phyloP scores from a whole-genome alignment of 2,888 invertebrate species.

The Cabera pusaria region DNA sequence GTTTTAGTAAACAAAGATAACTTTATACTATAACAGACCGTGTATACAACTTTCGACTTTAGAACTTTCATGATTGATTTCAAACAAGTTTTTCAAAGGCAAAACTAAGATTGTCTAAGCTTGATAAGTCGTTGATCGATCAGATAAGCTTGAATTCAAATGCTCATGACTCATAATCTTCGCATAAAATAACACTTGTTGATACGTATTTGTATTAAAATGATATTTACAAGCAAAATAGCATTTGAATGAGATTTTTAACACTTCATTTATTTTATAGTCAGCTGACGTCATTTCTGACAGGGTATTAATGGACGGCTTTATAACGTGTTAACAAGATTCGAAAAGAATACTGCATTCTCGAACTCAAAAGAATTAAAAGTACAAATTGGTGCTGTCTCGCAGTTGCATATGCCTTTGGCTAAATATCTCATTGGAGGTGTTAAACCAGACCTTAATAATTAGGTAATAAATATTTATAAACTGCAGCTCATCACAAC shows the following conservation, averaged over 20 bases:
- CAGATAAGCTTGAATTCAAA: conserved; percentile 32
- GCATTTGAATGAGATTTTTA: conserved; percentile 30
- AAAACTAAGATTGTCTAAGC: conserved; percentile 21
- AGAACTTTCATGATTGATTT: conserved; percentile 5
- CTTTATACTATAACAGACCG: conserved; percentile 9
- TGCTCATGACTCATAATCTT: conserved; percentile 32
- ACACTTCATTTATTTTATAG: conserved; percentile 14
- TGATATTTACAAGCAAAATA: conserved; percentile 11
- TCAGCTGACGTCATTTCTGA: background rate
- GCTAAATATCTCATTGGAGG: conserved; percentile 56
- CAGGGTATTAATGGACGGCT: conserved; percentile 10
- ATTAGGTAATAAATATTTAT: conserved; percentile 81
- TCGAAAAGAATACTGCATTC: conserved; percentile 3
- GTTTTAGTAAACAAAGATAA: conserved; percentile 40
- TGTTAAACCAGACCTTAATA: conserved; percentile 64
- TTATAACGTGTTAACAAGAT: conserved; percentile 18
- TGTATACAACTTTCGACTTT: conserved; percentile 13
- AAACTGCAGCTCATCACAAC: conserved; percentile 63
- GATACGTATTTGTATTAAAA: conserved; percentile 22
- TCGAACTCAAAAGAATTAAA: conserved; percentile 15
- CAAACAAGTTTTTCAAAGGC: conserved; percentile 9
- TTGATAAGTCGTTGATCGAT: conserved; percentile 29
- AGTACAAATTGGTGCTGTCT: conserved; percentile 49
- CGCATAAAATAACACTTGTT: conserved; percentile 26
- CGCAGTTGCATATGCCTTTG: conserved; percentile 47